phyloP scores from a whole-genome alignment of 2,888 invertebrate genomes.

The Dermolepida albohirtum region DNA sequence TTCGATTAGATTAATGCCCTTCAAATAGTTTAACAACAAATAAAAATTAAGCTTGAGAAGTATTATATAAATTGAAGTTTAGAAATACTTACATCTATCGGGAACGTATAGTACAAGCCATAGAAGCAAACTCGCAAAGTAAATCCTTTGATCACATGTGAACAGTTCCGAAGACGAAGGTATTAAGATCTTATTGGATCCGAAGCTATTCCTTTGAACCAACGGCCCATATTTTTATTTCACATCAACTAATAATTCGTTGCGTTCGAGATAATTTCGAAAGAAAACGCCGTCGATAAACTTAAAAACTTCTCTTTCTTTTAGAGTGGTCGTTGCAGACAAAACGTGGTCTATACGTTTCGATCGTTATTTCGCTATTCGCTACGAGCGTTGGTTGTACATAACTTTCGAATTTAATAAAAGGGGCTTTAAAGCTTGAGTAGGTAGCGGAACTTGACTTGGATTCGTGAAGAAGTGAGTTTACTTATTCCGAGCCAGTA shows the following conservation, averaged over 20 bases:
- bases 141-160: constrained; percentile 45
- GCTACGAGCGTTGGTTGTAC: neutral
- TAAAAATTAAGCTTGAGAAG: no score
- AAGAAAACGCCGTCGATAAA: neutral
- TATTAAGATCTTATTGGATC: constrained; percentile 44
- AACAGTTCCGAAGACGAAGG: constrained; percentile 45
- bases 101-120: neutral
- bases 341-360: neutral
- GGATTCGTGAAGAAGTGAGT: constrained; percentile 1
- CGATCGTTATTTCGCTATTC: neutral
- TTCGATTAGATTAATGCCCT: no score
- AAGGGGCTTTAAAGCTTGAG: constrained; percentile 9
- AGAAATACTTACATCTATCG: no score
- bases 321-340: neutral
- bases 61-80: no score
- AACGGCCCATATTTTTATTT: constrained; percentile 26
- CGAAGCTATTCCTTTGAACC: constrained; percentile 20
- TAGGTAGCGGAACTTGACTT: constrained; percentile 5
- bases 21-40: no score
- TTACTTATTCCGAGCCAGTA: neutral
- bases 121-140: neutral
- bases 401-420: constrained; percentile 30
- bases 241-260: constrained; percentile 23
- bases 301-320: constrained; percentile 15
- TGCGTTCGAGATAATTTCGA: constrained; percentile 9